Percentiles rank a stretch among this genome's conserved stretches.
phyloP scores from a whole-genome alignment of 2,888 invertebrate genomes.

The Luperina testacea region DNA sequence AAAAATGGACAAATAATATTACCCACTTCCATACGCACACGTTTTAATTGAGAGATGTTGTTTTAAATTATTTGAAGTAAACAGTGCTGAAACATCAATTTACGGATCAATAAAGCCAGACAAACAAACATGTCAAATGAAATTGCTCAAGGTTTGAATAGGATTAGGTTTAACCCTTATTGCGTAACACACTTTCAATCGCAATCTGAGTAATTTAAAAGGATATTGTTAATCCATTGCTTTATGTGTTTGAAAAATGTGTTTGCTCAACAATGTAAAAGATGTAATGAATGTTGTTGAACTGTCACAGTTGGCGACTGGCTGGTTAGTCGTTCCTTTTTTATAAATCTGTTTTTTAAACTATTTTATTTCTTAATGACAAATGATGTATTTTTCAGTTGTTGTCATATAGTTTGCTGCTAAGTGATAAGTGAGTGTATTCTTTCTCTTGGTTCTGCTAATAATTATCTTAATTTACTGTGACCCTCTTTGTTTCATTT shows the following conservation, averaged over 20 bases:
- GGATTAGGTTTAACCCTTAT: neutral
- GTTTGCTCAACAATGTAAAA: neutral
- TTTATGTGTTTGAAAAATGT: neutral
- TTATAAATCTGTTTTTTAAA: no score
- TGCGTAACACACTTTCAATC: neutral
- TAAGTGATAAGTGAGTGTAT: no score
- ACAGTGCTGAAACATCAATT: neutral
- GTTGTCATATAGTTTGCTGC: no score
- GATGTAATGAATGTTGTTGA: neutral
- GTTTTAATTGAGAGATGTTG: neutral
- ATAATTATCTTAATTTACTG: no score
- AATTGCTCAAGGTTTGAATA: slow-evolving; percentile 1
- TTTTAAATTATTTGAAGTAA: neutral
- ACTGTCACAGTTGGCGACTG: no score
- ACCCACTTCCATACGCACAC: no score
- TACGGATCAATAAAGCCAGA: slow-evolving; percentile 4
- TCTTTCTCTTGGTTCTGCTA: no score
- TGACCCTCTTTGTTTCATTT: no score
- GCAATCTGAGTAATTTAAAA: neutral
- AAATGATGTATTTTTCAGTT: no score
- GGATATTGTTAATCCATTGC: neutral
- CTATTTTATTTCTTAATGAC: no score
- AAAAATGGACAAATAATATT: neutral
- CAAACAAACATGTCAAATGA: neutral
- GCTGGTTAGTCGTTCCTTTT: no score